These are phyloP conservation scores for Orchesellides sinensis DNA, from an alignment of 2,888 invertebrate genomes.

Conservation along the genomic window DNA sequence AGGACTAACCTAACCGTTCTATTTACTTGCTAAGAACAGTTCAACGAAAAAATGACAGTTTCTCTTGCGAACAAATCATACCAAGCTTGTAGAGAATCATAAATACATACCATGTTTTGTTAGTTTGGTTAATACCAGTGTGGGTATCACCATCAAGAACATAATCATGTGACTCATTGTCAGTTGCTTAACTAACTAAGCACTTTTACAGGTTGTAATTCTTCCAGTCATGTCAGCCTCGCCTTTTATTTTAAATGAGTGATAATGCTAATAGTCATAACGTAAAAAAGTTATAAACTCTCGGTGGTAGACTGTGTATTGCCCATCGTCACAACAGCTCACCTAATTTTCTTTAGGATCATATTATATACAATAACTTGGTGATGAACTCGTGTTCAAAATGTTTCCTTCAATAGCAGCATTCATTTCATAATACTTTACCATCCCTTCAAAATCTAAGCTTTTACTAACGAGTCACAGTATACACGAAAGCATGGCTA, in stretches of 20 bases:
- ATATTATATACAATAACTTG: not conserved
- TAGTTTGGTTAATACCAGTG: not conserved
- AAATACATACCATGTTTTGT: too few relatives aligned
- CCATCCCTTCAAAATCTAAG: too few relatives aligned
- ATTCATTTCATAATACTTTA: not conserved
- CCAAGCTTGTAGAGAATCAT: not conserved
- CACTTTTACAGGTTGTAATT: slow-evolving; percentile 51
- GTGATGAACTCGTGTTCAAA: not conserved
- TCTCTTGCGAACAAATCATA: slow-evolving; percentile 22
- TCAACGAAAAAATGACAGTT: slow-evolving; percentile 40
- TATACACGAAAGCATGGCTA: slow-evolving; percentile 32
- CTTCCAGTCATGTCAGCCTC: slow-evolving; percentile 51
- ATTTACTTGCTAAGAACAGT: too few relatives aligned
- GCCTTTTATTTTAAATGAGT: slow-evolving; percentile 51
- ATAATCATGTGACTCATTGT: slow-evolving; percentile 44
- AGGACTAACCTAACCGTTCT: too few relatives aligned
- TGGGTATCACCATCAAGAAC: slow-evolving; percentile 34
- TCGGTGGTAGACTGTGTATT: slow-evolving; percentile 7
- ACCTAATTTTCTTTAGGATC: not conserved
- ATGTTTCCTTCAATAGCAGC: too few relatives aligned
- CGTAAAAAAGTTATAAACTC: slow-evolving; percentile 16
- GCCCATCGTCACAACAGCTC: not conserved
- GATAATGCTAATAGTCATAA: slow-evolving; percentile 44
- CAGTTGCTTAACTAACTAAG: slow-evolving; percentile 48
- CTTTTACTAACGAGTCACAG: slow-evolving; percentile 15